These are phyloP conservation scores for Chiroxiphia lanceolata DNA, from an alignment of 2,797 vertebrate species.

Conservation along the genomic window DNA sequence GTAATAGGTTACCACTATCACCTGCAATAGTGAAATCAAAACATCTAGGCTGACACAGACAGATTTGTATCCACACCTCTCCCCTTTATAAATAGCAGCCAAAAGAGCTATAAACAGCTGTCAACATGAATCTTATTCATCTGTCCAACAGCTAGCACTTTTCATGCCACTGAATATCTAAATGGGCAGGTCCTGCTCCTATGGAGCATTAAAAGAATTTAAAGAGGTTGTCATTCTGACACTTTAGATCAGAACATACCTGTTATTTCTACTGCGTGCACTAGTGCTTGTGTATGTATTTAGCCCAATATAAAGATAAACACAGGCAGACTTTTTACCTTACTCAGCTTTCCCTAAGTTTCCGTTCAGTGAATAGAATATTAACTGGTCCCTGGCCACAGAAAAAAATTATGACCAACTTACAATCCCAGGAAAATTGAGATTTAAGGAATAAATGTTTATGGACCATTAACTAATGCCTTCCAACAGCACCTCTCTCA, in stretches of 20 bases:
- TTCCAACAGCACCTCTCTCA: not conserved
- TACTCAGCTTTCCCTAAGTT: not conserved
- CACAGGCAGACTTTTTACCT: not conserved
- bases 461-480: not conserved
- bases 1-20: not conserved
- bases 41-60: not conserved
- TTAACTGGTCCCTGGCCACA: not conserved
- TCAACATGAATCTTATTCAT: conserved; percentile 47
- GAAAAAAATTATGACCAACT: not conserved
- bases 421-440: not conserved
- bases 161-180: conserved; percentile 52
- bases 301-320: not conserved
- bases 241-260: conserved; percentile 19
- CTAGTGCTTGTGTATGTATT: not conserved
- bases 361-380: not conserved
- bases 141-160: conserved; percentile 40
- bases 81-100: conserved; percentile 18
- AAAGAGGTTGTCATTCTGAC: conserved; percentile 36
- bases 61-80: not conserved
- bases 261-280: not conserved
- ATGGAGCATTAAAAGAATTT: conserved; percentile 30
- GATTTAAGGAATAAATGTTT: not conserved
- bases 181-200: conserved; percentile 29
- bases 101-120: conserved; percentile 54
- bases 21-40: conserved; percentile 5